Percentiles rank a stretch among this genome's conserved stretches.
Evolutionary conservation across 1,140 invertebrate genomes (phyloP).

Genomic region (Pseudoatta argentina): DNA sequence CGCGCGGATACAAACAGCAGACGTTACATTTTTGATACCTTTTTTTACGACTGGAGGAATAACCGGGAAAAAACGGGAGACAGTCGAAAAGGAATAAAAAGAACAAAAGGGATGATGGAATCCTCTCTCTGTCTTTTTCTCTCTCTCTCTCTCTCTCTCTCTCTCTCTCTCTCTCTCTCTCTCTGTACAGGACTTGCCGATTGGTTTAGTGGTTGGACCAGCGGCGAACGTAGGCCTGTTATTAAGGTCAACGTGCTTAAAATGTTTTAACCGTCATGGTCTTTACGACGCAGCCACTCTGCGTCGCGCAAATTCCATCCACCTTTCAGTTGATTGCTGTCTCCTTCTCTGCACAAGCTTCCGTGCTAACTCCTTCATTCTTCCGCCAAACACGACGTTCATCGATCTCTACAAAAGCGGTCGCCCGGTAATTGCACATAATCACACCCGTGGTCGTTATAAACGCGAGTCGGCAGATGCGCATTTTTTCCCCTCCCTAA

Average conservation of each 20-base stretch:
- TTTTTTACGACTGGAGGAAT: constrained; percentile 23
- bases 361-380: constrained; percentile 43
- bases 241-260: constrained; percentile 78
- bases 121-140: not conserved
- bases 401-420: constrained; percentile 72
- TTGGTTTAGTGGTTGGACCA: constrained; percentile 63
- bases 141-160: not conserved
- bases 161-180: not conserved
- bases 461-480: constrained; percentile 73
- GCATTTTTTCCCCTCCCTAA: constrained; percentile 40
- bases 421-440: constrained; percentile 77
- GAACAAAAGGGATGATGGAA: constrained; percentile 53
- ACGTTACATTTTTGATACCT: constrained; percentile 16
- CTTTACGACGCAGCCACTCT: constrained; percentile 68
- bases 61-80: not conserved
- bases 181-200: constrained; percentile 3
- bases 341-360: constrained; percentile 20
- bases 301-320: constrained; percentile 69
- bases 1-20: not conserved
- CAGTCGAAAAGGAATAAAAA: not conserved
- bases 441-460: constrained; percentile 77
- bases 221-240: constrained; percentile 74
- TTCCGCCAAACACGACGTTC: constrained; percentile 70
- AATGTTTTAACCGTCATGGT: constrained; percentile 78
- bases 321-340: constrained; percentile 69